Base-by-base conservation (phyloP, 2,113 vertebrate species). In the Thermophis baileyi region DNA sequence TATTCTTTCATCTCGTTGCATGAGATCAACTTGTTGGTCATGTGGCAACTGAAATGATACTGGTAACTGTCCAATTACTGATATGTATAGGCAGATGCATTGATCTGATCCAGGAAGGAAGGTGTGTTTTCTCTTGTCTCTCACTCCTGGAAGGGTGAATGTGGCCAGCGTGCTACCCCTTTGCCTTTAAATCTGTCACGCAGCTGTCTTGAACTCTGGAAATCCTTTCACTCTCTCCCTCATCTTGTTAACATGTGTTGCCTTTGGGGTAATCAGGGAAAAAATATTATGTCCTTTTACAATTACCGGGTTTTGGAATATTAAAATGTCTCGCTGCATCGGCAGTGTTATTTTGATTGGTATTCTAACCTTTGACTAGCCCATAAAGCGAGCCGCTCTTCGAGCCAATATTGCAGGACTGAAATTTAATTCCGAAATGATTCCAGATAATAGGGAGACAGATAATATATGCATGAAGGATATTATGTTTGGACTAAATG, bases 361-460 rank as follows among this genome's bases (percentile, higher is more conserved):
- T 99, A 99, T 99, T 98, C 98, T 99, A 99, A 99, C 99, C 99
- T 99, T 99, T 99, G 99, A 99, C 99, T 99, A 98, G 98, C 97
- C 98, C 98, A 99, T 98, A 98, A 98, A 98, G 98, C 98, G 98
- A 96, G 96, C 98, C 94, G 96, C 98, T 99, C 98, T 98, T 98
- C 96, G 97, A 98, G 98, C 98, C 97, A 99, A 98, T 98, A 98
- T 99, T 98, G 98, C 98, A 98, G 97, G 98, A 97, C 97, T 98
- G 98, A 98, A 98, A 98, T 99, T 99, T 99, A 99, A 99, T 99
- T 99, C 98, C 97, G 97, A 98, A 98, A 98, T 98, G 98, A 99
- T 99, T 99, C 98, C 97, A 98, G 98, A 99, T 99, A 99, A 99
- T 99, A 98, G 98, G 98, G 97, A 98, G 98, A 98, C 98, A 98